Base-by-base conservation (phyloP, 2,888 invertebrate genomes). In the Callimorpha dominula region DNA sequence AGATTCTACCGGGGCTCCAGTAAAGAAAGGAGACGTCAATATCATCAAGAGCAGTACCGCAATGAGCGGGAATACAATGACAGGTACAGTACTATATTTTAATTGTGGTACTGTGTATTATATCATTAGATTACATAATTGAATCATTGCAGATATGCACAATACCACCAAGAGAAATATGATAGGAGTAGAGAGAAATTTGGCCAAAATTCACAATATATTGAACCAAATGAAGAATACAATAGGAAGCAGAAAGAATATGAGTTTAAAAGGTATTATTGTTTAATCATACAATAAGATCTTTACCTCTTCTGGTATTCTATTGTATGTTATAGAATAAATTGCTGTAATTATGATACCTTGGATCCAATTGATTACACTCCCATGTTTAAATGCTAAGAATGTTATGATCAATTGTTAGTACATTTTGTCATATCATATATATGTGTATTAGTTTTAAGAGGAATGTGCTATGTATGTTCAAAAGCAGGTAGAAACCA, bases 1-100 rank as follows among this genome's bases (percentile, higher is more conserved):
- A 87, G 95, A 11, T 95, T 95, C 80, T 95, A 95, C 78, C 85
- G 95, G 17, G 95, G 94, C 15, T 94, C 95, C 49, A 95, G 94
- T 81, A 95, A 94, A 78, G 95, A 94, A 73, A 89, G 90, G 66
- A 85, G 88, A 69, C 88, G 85, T 63, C 90, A 90, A 2, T 91
- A 93, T 81, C 90, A 89, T 70, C 90, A 89, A 71, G 91, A 92
- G 73, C 90, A 87, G 42, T 92, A 90, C 86, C 89, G 87, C 46
- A 91, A 91, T 88, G 89, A 91, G 14, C 85, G 90, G 65, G 90
- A 91, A 57, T 89, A 87, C 49, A 90, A 87, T 86, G 90, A 92
- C 71, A 94, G 94, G 94, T 94, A 82, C 68, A 50, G 65, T 50
- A 49, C 4, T 66, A 15, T 54, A 63, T 12, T n/a, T 14, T 7